phyloP scores from a whole-genome alignment of 2,797 vertebrate genomes.

The Cynodonichthys magdalenae region DNA sequence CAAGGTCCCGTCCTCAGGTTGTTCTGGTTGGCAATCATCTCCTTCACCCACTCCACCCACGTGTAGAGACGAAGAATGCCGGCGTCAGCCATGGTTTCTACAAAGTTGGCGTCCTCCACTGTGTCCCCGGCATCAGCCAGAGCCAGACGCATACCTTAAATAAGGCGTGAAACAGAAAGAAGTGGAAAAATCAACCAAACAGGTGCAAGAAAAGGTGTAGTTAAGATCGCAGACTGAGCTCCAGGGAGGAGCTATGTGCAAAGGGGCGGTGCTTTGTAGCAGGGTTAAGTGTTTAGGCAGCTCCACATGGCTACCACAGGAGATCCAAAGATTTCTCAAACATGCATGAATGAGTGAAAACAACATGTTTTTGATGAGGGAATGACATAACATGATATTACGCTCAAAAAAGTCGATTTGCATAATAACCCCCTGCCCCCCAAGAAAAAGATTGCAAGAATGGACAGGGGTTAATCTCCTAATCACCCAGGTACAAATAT shows the following conservation, averaged over 20 bases:
- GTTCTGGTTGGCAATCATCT: conserved; percentile 93
- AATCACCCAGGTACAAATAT: not conserved
- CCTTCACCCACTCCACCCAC: conserved; percentile 99
- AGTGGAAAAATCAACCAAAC: not conserved
- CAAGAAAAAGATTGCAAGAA: not conserved
- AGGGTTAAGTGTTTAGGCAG: no score
- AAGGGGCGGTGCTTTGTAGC: no score
- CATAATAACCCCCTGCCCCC: no score
- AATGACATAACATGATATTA: no score
- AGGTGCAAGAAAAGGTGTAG: not conserved
- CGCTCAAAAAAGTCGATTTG: no score
- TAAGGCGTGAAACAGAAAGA: not conserved
- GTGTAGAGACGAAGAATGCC: conserved; percentile 95
- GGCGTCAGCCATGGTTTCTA: conserved; percentile 96
- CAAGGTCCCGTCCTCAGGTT: conserved; percentile 88
- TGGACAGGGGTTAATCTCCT: not conserved
- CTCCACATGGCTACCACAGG: no score
- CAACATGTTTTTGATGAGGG: no score
- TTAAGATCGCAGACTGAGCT: not conserved
- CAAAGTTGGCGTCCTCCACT: conserved; percentile 97
- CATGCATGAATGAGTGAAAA: no score
- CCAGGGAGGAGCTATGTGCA: no score
- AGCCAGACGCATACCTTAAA: conserved; percentile 93
- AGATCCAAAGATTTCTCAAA: no score
- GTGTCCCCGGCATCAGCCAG: conserved; percentile 97